phyloP scores from a whole-genome alignment of 1,140 invertebrate genomes.

The Forficula auricularia region DNA sequence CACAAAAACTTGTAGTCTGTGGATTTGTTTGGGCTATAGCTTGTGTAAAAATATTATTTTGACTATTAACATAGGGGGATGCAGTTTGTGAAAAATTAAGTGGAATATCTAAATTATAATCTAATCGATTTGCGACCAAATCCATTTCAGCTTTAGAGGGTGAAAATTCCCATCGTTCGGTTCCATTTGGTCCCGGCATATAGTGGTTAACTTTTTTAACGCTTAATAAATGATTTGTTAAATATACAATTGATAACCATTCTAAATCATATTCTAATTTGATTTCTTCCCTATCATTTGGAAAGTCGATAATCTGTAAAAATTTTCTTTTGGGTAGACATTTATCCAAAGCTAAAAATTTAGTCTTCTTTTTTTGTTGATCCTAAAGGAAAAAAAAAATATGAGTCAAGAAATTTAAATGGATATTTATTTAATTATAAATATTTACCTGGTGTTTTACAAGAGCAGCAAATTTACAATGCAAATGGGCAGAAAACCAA shows the following conservation, averaged over 20 bases:
- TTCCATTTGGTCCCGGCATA: constrained; percentile 56
- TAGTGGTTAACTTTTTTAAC: constrained; percentile 48
- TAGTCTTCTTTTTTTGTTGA: constrained; percentile 36
- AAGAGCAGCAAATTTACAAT: constrained; percentile 85
- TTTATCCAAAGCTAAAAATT: constrained; percentile 92
- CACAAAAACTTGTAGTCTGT: constrained; percentile 67
- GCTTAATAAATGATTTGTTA: constrained; percentile 75
- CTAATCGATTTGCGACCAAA: constrained; percentile 42
- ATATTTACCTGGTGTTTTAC: constrained; percentile 40
- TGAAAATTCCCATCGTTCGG: constrained; percentile 54
- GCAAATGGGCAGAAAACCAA: constrained; percentile 96
- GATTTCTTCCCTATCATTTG: constrained; percentile 34
- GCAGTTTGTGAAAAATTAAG: constrained; percentile 61
- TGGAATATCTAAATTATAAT: constrained; percentile 46
- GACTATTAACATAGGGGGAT: constrained; percentile 36
- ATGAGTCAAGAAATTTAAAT: neutral
- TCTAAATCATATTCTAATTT: constrained; percentile 73
- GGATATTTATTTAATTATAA: constrained; percentile 1
- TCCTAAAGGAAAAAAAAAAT: constrained; percentile 16
- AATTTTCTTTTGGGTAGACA: constrained; percentile 77
- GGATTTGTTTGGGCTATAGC: constrained; percentile 45
- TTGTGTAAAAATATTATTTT: constrained; percentile 15
- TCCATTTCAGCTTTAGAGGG: constrained; percentile 58
- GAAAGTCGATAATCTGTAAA: constrained; percentile 44
- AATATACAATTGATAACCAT: constrained; percentile 75